A percentile compares a stretch with the other conserved stretches of the same genome.
These are phyloP conservation scores for Ophion ellenae DNA, from an alignment of 2,888 invertebrate genomes.

Conservation along the genomic window DNA sequence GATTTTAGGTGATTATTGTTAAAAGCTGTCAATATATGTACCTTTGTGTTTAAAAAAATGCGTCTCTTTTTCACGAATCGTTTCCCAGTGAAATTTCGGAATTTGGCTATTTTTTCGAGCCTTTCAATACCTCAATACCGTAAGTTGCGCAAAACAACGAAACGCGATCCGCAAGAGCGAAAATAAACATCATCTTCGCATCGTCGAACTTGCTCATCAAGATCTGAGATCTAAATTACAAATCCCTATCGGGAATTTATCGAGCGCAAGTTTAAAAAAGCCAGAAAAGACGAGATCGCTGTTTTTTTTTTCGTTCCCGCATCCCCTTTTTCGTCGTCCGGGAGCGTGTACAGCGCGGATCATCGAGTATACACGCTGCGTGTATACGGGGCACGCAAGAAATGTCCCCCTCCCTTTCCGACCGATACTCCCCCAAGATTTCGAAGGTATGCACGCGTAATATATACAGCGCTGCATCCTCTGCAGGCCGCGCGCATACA, in stretches of 20 bases:
- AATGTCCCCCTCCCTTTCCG: slow-evolving; percentile 23
- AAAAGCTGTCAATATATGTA: too few species aligned
- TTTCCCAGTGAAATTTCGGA: too few species aligned
- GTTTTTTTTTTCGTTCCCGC: neutral
- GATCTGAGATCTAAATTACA: neutral
- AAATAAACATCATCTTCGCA: neutral
- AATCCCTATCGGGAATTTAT: neutral
- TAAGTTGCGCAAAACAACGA: neutral
- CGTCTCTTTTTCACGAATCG: too few species aligned
- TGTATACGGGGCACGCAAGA: slow-evolving; percentile 22
- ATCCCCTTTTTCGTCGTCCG: slow-evolving; percentile 3
- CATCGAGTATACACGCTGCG: slow-evolving; percentile 11
- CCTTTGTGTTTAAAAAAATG: too few species aligned
- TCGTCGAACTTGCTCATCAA: neutral
- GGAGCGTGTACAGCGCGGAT: neutral
- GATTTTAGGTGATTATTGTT: too few species aligned
- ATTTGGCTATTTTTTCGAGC: too few species aligned
- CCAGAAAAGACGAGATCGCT: neutral
- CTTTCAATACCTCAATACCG: neutral
- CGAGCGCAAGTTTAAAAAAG: neutral
- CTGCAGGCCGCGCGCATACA: slow-evolving; percentile 5
- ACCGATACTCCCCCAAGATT: slow-evolving; percentile 29
- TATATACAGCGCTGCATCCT: slow-evolving; percentile 9
- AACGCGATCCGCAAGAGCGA: neutral
- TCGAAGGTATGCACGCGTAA: slow-evolving; percentile 52